Evolutionary conservation across 2,797 vertebrate species (phyloP).

Genomic region (Tragopan temminckii): DNA sequence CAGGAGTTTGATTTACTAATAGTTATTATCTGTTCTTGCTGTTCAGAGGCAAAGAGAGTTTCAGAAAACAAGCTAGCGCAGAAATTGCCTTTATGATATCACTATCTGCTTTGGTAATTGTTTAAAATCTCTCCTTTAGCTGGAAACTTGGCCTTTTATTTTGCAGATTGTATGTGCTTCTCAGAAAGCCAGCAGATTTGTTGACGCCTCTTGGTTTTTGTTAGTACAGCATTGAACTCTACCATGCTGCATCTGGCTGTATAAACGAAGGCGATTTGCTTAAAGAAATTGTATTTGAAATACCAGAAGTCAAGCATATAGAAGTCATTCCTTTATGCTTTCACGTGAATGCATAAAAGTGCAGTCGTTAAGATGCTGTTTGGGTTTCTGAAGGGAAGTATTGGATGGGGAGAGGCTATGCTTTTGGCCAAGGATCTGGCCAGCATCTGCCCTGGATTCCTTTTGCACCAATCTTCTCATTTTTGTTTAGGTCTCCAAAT

Average conservation of each 20-base stretch:
- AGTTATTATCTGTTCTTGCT: slow-evolving; percentile 99
- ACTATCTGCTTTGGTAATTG: slow-evolving; percentile 80
- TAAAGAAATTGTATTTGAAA: slow-evolving; percentile 11
- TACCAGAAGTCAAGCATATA: not conserved
- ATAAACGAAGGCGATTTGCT: not conserved
- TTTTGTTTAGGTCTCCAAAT: slow-evolving; percentile 43
- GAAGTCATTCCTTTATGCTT: not conserved
- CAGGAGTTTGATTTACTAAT: slow-evolving; percentile 99
- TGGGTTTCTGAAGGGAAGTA: not conserved
- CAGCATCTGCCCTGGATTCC: slow-evolving; percentile 7
- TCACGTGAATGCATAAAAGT: not conserved
- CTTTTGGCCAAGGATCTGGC: slow-evolving; percentile 35
- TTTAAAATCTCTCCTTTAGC: slow-evolving; percentile 77
- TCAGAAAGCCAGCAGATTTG: slow-evolving; percentile 19
- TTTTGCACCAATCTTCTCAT: slow-evolving; percentile 14
- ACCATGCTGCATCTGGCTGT: not conserved
- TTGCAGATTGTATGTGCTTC: slow-evolving; percentile 14
- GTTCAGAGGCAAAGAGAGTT: slow-evolving; percentile 85
- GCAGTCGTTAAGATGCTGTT: not conserved
- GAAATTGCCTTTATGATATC: slow-evolving; percentile 86
- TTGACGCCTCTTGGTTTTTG: slow-evolving; percentile 14
- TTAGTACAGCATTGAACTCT: not conserved
- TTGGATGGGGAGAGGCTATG: not conserved
- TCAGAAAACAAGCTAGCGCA: slow-evolving; percentile 83
- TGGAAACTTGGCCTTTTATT: slow-evolving; percentile 65